A percentile compares a stretch with the other conserved stretches of the same genome.
Conservation (phyloP, 2,113 vertebrate genomes). For the Alethe castanea region DNA sequence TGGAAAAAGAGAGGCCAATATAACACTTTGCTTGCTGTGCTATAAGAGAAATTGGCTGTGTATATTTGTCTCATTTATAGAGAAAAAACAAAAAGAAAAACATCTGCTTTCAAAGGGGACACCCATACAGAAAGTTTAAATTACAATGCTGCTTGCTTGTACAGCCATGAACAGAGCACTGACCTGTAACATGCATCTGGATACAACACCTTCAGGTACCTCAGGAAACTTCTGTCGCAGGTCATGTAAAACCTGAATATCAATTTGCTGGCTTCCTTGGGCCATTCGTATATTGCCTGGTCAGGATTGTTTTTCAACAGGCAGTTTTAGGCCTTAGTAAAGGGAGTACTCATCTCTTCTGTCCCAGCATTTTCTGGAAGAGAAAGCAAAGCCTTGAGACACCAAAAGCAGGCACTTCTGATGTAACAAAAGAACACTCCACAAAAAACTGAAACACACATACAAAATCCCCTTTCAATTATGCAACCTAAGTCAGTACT, state of each 20-base stretch:
- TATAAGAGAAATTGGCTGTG: not conserved
- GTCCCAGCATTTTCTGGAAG: slow-evolving; percentile 85
- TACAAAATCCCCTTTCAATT: not conserved
- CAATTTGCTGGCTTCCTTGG: slow-evolving; percentile 99
- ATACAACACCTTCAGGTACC: slow-evolving; percentile 98
- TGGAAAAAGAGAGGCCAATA: not conserved
- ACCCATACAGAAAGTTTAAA: not conserved
- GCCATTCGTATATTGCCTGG: slow-evolving; percentile 98
- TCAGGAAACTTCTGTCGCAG: slow-evolving; percentile 99
- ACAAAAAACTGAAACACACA: not conserved
- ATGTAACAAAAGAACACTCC: not conserved
- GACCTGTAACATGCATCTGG: slow-evolving; percentile 97
- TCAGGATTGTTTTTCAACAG: slow-evolving; percentile 81
- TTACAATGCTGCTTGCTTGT: not conserved
- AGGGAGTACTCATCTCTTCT: slow-evolving; percentile 82
- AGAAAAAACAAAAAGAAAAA: not conserved
- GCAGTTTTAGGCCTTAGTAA: slow-evolving; percentile 81
- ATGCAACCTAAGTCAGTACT: not conserved
- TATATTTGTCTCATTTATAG: not conserved
- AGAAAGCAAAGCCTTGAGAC: slow-evolving; percentile 47
- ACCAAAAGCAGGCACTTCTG: not conserved
- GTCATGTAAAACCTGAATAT: slow-evolving; percentile 99
- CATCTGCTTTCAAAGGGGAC: not conserved
- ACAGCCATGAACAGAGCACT: slow-evolving; percentile 61
- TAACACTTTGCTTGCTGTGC: not conserved